A percentile compares a stretch with the other conserved stretches of the same genome.
phyloP scores from a whole-genome alignment of 2,113 vertebrate species.

The Myanophis thanlyinensis region DNA sequence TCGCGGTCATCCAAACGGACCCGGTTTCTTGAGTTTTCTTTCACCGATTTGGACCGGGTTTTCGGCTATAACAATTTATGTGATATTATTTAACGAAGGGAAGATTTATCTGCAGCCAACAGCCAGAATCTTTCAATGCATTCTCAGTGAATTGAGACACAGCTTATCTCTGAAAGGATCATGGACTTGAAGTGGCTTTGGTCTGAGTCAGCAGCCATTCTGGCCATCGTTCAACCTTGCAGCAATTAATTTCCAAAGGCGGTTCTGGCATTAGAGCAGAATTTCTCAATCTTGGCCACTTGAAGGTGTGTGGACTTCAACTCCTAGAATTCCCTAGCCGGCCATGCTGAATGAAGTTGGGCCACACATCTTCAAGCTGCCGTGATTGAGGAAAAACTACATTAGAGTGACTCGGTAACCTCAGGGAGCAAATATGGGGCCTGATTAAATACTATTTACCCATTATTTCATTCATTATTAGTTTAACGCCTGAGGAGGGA shows the following conservation, averaged over 20 bases:
- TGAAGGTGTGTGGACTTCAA: neutral
- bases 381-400: neutral
- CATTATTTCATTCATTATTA: neutral
- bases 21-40: no score
- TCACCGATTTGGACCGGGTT: no score
- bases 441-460: neutral
- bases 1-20: no score
- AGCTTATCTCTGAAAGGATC: neutral
- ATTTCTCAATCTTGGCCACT: neutral
- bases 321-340: neutral
- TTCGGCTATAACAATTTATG: no score
- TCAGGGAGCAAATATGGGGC: neutral
- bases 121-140: neutral
- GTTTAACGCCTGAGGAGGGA: neutral
- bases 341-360: neutral
- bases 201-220: neutral
- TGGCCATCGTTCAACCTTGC: neutral
- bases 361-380: neutral
- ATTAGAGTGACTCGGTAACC: neutral
- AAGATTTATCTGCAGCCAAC: neutral
- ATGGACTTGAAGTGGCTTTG: neutral
- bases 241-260: neutral
- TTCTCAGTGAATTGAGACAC: neutral
- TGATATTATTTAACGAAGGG: neutral
- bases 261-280: neutral